These are phyloP conservation scores for Mionectes olivaceus DNA, from an alignment of 2,797 vertebrate species.

Conservation along the genomic window DNA sequence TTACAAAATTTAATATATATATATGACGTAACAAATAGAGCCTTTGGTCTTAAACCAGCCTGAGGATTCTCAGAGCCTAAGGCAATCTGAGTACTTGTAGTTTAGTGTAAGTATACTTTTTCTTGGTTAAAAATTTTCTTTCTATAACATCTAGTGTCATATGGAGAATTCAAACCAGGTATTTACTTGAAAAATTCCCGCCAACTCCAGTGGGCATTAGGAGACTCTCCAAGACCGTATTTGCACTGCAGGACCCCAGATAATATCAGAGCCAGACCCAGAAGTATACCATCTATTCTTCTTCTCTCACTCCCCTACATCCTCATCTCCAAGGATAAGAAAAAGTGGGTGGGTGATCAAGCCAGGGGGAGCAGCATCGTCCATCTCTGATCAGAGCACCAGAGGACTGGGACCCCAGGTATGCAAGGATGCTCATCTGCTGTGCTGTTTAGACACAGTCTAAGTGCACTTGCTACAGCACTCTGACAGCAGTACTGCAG, in stretches of 20 bases:
- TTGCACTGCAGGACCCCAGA: neutral
- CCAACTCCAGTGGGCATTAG: neutral
- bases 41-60: neutral
- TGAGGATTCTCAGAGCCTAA: neutral
- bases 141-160: neutral
- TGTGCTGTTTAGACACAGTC: neutral
- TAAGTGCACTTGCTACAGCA: neutral
- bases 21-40: neutral
- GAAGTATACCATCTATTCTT: neutral
- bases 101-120: neutral
- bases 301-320: neutral
- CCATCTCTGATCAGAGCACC: rapidly evolving
- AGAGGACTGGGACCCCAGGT: neutral
- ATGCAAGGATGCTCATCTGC: neutral
- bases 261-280: neutral
- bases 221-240: neutral
- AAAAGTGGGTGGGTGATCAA: neutral
- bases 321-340: neutral
- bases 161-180: rapidly evolving
- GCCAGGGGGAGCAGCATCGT: neutral
- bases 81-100: neutral
- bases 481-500: neutral
- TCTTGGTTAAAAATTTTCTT: neutral
- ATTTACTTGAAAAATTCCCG: neutral
- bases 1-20: neutral